A percentile compares a stretch with the other conserved stretches of the same genome.
phyloP scores from a whole-genome alignment of 2,888 invertebrate genomes.

The Trachelus troglodyta region DNA sequence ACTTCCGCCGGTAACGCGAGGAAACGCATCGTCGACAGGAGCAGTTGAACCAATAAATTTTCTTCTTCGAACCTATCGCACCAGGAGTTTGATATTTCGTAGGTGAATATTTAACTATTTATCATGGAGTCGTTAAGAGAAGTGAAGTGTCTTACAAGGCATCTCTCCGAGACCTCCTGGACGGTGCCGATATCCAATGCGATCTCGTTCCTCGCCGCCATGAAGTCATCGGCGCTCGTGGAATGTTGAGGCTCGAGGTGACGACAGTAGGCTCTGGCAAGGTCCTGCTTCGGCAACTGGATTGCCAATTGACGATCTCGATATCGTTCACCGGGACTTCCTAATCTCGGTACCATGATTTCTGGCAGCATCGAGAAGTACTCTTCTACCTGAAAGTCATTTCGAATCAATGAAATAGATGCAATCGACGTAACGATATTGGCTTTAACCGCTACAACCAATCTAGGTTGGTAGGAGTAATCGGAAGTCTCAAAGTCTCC shows the following conservation, averaged over 20 bases:
- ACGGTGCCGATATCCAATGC: conserved; percentile 90
- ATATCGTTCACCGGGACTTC: conserved; percentile 83
- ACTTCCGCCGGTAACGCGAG: not conserved
- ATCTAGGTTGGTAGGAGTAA: not conserved
- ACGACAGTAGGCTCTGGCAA: conserved; percentile 89
- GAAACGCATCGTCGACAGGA: not conserved
- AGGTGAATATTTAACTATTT: too few relatives aligned
- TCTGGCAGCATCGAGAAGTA: conserved; percentile 90
- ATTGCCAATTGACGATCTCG: conserved; percentile 84
- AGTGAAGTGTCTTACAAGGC: conserved; percentile 44
- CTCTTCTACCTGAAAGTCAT: conserved; percentile 81
- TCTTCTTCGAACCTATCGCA: too few relatives aligned
- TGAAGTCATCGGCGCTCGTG: conserved; percentile 92
- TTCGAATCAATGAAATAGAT: too few relatives aligned
- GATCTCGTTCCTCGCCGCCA: conserved; percentile 93
- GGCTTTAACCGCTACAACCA: not conserved
- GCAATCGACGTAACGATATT: too few relatives aligned
- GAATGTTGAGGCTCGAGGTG: conserved; percentile 83
- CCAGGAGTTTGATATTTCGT: too few relatives aligned
- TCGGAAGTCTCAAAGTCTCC: not conserved
- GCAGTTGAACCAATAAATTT: not conserved
- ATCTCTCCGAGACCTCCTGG: conserved; percentile 56
- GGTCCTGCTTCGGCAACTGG: conserved; percentile 95
- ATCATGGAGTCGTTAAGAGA: too few relatives aligned
- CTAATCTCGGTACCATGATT: conserved; percentile 75